These are phyloP conservation scores for Podilymbus podiceps DNA, from an alignment of 2,113 vertebrate species.

Conservation along the genomic window DNA sequence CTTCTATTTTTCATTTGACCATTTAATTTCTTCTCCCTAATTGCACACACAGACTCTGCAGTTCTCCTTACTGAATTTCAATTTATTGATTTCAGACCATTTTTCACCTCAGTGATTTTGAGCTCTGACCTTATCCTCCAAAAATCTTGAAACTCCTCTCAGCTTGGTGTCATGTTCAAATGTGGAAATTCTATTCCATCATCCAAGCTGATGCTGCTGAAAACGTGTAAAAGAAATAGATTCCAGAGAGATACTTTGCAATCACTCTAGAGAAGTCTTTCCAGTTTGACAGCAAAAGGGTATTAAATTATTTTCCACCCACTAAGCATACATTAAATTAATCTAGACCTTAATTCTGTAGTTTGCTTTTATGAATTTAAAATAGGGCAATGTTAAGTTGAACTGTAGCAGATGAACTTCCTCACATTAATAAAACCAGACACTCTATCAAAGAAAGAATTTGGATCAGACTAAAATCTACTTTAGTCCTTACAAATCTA, in stretches of 20 bases:
- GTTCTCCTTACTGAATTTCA: not conserved
- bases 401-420: not conserved
- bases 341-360: not conserved
- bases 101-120: not conserved
- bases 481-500: not conserved
- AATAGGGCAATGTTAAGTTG: not conserved
- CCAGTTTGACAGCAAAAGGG: slow-evolving; percentile 19
- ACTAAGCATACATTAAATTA: not conserved
- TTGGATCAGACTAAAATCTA: not conserved
- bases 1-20: not conserved
- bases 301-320: not conserved
- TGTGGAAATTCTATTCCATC: not conserved
- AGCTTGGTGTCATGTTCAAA: not conserved
- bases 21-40: not conserved
- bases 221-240: not conserved
- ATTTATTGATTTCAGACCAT: not conserved
- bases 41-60: not conserved
- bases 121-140: not conserved
- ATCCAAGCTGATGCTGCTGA: not conserved
- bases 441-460: not conserved
- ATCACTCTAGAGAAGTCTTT: not conserved
- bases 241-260: not conserved
- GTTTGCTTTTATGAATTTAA: not conserved
- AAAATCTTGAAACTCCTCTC: not conserved
- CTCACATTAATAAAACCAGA: not conserved